phyloP scores from a whole-genome alignment of 2,113 vertebrate species.

The Rostratula benghalensis region DNA sequence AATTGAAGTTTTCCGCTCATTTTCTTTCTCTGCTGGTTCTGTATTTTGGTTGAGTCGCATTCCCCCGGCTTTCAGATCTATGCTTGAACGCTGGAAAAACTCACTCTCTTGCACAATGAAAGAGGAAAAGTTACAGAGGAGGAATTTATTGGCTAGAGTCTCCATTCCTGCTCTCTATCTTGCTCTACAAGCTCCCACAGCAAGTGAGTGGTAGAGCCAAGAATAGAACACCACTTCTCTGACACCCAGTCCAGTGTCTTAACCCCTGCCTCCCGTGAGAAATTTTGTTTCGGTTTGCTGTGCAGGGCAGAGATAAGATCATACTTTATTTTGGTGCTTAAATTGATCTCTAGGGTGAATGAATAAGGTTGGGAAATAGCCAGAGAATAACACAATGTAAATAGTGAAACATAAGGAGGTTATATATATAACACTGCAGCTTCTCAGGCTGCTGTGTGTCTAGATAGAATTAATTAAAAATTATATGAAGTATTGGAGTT shows the following conservation, averaged over 20 bases:
- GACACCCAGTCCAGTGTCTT: slow-evolving; percentile 57
- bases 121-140: slow-evolving; percentile 55
- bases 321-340: slow-evolving; percentile 60
- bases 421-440: neutral
- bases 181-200: slow-evolving; percentile 63
- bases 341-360: slow-evolving; percentile 57
- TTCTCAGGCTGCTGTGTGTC: slow-evolving; percentile 20
- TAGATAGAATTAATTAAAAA: slow-evolving; percentile 26
- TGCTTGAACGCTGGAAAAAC: slow-evolving; percentile 9
- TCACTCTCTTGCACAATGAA: slow-evolving; percentile 56
- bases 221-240: slow-evolving; percentile 67
- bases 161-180: slow-evolving; percentile 65
- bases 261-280: slow-evolving; percentile 67
- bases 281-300: slow-evolving; percentile 16
- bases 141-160: slow-evolving; percentile 64
- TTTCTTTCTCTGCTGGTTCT: slow-evolving; percentile 28
- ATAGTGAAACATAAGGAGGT: slow-evolving; percentile 23
- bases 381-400: slow-evolving; percentile 47
- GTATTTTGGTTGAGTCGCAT: slow-evolving; percentile 15
- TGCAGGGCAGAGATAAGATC: slow-evolving; percentile 43
- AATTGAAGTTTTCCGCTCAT: slow-evolving; percentile 43
- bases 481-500: neutral
- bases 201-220: slow-evolving; percentile 64
- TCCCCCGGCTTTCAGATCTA: slow-evolving; percentile 33
- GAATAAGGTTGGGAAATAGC: slow-evolving; percentile 40